phyloP scores from a whole-genome alignment of 2,888 invertebrate genomes.

The Epistrophe eligans region DNA sequence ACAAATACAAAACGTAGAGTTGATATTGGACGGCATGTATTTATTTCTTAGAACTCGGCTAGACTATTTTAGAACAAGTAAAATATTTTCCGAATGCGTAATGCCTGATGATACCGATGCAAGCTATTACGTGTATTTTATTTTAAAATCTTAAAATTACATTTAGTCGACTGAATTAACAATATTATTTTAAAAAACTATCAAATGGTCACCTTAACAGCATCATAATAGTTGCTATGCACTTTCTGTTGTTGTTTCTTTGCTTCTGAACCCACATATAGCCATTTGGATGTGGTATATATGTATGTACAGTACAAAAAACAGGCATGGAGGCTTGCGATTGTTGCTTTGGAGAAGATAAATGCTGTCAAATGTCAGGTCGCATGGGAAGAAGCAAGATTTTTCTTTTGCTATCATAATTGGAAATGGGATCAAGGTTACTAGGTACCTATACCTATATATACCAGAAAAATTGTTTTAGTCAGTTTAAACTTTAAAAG shows the following conservation, averaged over 20 bases:
- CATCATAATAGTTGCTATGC: slow-evolving; percentile 32
- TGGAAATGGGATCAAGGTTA: slow-evolving; percentile 43
- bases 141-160: too few species aligned
- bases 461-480: not conserved
- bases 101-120: too few species aligned
- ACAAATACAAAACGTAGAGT: too few species aligned
- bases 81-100: too few species aligned
- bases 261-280: not conserved
- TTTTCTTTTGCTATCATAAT: slow-evolving; percentile 29
- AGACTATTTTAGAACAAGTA: too few species aligned
- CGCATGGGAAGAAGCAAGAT: slow-evolving; percentile 1
- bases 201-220: slow-evolving; percentile 8
- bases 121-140: too few species aligned
- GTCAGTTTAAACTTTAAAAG: slow-evolving; percentile 11
- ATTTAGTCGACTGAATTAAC: too few species aligned
- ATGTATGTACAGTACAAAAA: not conserved
- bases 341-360: slow-evolving; percentile 20
- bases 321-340: not conserved
- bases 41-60: too few species aligned
- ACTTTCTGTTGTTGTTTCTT: slow-evolving; percentile 20
- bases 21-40: too few species aligned
- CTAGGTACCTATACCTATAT: not conserved
- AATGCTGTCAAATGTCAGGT: slow-evolving; percentile 45
- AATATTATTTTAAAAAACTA: not conserved
- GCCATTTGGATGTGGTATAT: slow-evolving; percentile 30